Evolutionary conservation across 2,888 invertebrate genomes (phyloP).

Genomic region (Cynaeus angustus): DNA sequence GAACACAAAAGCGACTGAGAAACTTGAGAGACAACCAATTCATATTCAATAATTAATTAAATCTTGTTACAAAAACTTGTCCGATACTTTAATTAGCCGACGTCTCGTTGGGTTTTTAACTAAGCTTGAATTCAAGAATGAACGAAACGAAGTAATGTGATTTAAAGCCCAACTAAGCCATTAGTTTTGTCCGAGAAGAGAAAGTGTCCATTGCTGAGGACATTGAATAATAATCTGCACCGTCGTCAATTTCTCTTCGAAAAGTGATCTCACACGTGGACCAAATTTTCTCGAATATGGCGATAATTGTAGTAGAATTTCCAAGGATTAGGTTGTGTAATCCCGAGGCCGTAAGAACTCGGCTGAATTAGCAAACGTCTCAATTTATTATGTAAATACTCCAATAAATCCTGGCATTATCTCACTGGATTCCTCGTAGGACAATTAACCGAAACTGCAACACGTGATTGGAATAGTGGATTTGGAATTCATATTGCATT

Average conservation of each 20-base stretch:
- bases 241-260: conserved; percentile 13
- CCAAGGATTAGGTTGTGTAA: conserved; percentile 8
- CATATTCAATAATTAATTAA: conserved; percentile 32
- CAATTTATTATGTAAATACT: conserved; percentile 43
- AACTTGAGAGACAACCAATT: conserved; percentile 13
- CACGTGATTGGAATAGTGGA: conserved; percentile 28
- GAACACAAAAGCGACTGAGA: conserved; percentile 9
- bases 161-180: conserved; percentile 37
- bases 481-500: neutral
- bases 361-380: conserved; percentile 35
- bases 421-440: conserved; percentile 28
- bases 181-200: conserved; percentile 38
- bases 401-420: conserved; percentile 37
- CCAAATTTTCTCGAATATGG: neutral
- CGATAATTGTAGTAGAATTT: conserved; percentile 13
- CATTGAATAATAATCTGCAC: conserved; percentile 34
- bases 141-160: conserved; percentile 34
- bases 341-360: conserved; percentile 26
- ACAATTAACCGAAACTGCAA: conserved; percentile 29
- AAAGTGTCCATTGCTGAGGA: conserved; percentile 34
- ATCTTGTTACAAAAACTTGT: conserved; percentile 11
- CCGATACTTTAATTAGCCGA: conserved; percentile 20
- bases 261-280: neutral
- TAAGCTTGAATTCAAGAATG: no score
- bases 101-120: no score